These are phyloP conservation scores for Drosophila kanekoi DNA, from an alignment of 2,888 invertebrate genomes.

Conservation along the genomic window DNA sequence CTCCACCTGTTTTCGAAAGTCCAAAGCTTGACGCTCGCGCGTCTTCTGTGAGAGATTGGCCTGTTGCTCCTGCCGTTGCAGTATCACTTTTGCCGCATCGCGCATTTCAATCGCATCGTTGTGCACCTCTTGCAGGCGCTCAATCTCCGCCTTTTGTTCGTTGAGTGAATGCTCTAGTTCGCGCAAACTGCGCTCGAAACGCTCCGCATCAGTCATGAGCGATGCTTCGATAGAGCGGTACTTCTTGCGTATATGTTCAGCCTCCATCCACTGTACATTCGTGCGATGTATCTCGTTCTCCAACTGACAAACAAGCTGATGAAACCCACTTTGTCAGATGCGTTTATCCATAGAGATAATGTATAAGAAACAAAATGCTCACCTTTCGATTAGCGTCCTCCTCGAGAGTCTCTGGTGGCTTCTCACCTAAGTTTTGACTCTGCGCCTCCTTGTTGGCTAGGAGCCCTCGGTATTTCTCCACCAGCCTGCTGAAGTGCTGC, in stretches of 20 bases:
- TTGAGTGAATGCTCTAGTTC: slow-evolving; percentile 89
- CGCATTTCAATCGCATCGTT: slow-evolving; percentile 91
- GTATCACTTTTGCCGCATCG: slow-evolving; percentile 88
- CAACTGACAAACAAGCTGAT: slow-evolving; percentile 88
- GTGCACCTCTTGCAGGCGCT: slow-evolving; percentile 90
- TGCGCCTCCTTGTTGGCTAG: slow-evolving; percentile 87
- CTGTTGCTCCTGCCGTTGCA: slow-evolving; percentile 89
- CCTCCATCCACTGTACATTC: slow-evolving; percentile 93
- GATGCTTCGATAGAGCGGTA: slow-evolving; percentile 90
- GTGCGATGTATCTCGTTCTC: slow-evolving; percentile 94
- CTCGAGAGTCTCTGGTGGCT: slow-evolving; percentile 85
- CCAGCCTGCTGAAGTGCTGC: slow-evolving; percentile 86
- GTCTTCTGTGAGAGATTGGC: slow-evolving; percentile 89
- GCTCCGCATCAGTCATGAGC: slow-evolving; percentile 89
- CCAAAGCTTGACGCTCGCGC: slow-evolving; percentile 88
- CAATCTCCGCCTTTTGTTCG: slow-evolving; percentile 91
- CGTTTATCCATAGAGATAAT: background rate
- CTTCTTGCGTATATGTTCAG: slow-evolving; percentile 91
- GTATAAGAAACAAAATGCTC: slow-evolving; percentile 23
- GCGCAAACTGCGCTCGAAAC: slow-evolving; percentile 90
- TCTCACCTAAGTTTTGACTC: slow-evolving; percentile 81
- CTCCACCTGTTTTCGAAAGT: slow-evolving; percentile 89
- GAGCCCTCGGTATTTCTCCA: slow-evolving; percentile 88
- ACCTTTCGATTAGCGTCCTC: slow-evolving; percentile 90
- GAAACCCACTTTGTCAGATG: background rate